A percentile compares a stretch with the other conserved stretches of the same genome.
Evolutionary conservation across 2,113 vertebrate genomes (phyloP).

Genomic region (Nymphicus hollandicus): DNA sequence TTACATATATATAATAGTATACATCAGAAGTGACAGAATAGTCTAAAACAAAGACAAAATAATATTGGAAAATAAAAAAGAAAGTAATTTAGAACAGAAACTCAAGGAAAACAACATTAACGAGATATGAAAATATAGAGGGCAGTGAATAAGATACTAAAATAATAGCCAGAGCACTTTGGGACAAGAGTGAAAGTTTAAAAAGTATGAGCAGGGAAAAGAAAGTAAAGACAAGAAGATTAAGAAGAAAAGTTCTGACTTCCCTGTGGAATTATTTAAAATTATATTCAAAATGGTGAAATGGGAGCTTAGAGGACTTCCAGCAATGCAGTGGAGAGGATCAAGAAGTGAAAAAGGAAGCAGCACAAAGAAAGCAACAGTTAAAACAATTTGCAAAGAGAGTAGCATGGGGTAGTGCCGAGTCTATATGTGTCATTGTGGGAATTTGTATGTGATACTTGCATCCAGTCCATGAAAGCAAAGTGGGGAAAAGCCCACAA

Average conservation of each 20-base stretch:
- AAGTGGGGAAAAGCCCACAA: not conserved
- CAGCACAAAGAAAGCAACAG: not conserved
- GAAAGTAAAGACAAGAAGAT: not conserved
- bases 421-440: not conserved
- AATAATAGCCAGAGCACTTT: not conserved
- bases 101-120: not conserved
- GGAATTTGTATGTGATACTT: not conserved
- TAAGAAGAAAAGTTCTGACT: not conserved
- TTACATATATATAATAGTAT: not conserved
- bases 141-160: not conserved
- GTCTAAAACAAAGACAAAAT: not conserved
- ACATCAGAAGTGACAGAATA: not conserved
- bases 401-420: not conserved
- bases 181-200: not conserved
- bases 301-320: not conserved
- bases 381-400: not conserved
- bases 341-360: not conserved
- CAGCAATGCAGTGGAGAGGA: not conserved
- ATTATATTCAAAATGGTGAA: not conserved
- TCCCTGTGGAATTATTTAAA: not conserved
- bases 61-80: not conserved
- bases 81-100: not conserved
- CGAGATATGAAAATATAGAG: rapidly evolving
- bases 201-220: not conserved
- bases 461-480: not conserved